Conservation (phyloP, 2,888 invertebrate species). For the Dynastes maya region DNA sequence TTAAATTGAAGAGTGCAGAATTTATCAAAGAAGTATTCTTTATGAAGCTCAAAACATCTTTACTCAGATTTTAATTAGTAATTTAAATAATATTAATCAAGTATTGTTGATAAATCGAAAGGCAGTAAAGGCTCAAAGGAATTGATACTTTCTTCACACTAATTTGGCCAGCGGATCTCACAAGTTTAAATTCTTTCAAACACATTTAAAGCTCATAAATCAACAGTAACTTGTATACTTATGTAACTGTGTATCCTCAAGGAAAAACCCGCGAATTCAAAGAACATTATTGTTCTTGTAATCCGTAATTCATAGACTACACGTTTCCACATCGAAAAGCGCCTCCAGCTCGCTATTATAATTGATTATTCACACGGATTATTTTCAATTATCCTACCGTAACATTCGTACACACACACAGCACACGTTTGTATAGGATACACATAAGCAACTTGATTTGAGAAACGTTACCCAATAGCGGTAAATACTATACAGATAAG, state of each 20-base stretch:
- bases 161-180: too few relatives aligned
- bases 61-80: too few relatives aligned
- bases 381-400: background rate
- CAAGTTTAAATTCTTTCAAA: background rate
- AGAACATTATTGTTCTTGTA: background rate
- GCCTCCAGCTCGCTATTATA: background rate
- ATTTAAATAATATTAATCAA: too few relatives aligned
- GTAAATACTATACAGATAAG: background rate
- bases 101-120: too few relatives aligned
- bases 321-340: background rate
- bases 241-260: background rate
- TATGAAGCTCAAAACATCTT: too few relatives aligned
- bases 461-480: background rate
- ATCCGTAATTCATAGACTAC: background rate
- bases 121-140: too few relatives aligned
- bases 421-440: background rate
- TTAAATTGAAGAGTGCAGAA: too few relatives aligned
- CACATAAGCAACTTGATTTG: background rate
- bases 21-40: too few relatives aligned
- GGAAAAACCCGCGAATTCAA: background rate
- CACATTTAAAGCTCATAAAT: background rate
- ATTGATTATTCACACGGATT: conserved; percentile 23
- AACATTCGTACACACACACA: background rate
- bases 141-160: too few relatives aligned
- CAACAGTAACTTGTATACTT: background rate